Percentiles rank a stretch among this genome's conserved stretches.
Evolutionary conservation across 2,797 vertebrate species (phyloP).

Genomic region (Neomorphus geoffroyi): DNA sequence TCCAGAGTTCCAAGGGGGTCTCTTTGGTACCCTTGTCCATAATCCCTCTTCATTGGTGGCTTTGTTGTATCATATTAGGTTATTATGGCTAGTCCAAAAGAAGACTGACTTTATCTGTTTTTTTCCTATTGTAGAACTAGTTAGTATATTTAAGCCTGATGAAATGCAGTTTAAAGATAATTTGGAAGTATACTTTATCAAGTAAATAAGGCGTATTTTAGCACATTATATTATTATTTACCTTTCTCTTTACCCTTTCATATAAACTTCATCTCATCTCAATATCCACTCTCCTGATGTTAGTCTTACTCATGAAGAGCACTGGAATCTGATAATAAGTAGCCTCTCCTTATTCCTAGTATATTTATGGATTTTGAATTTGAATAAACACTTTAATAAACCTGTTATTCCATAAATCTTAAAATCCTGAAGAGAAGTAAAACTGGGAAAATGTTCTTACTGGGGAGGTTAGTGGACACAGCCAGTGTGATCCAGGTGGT

Average conservation of each 20-base stretch:
- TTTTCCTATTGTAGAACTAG: neutral
- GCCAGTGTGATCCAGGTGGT: neutral
- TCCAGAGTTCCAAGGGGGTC: conserved; percentile 26
- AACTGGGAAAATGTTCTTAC: neutral
- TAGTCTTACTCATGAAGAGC: neutral
- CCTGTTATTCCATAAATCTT: neutral
- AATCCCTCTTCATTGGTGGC: neutral
- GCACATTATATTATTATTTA: neutral
- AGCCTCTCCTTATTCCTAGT: neutral
- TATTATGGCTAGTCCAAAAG: neutral
- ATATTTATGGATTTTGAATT: conserved; percentile 37
- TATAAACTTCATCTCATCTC: neutral
- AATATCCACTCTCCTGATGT: neutral
- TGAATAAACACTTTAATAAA: conserved; percentile 2
- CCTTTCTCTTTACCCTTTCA: neutral
- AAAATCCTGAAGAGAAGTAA: neutral
- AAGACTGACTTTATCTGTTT: neutral
- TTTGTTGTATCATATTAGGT: neutral
- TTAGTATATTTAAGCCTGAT: neutral
- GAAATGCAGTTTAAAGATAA: conserved; percentile 25
- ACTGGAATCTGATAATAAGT: neutral
- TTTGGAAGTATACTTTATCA: neutral
- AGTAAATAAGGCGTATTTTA: conserved; percentile 8
- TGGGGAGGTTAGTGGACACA: neutral
- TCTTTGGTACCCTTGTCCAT: neutral